Conservation (phyloP, 2,888 invertebrate species). For the Thera obeliscata region DNA sequence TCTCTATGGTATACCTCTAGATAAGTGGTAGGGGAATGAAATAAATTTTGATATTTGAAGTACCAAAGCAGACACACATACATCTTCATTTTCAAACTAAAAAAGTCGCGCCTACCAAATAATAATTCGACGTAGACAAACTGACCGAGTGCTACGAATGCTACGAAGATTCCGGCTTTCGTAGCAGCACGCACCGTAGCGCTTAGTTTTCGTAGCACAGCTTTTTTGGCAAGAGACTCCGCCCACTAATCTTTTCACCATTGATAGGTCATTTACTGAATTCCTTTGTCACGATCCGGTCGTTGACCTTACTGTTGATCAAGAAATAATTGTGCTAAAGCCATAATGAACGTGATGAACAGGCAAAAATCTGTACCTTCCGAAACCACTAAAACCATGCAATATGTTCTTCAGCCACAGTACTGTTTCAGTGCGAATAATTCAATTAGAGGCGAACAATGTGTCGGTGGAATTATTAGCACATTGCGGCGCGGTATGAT, state of each 20-base stretch:
- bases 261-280: not conserved
- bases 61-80: too few species aligned
- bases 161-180: not conserved
- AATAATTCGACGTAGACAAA: not conserved
- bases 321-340: not conserved
- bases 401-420: slow-evolving; percentile 18
- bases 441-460: slow-evolving; percentile 68
- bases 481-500: slow-evolving; percentile 72
- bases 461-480: slow-evolving; percentile 75
- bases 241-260: not conserved
- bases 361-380: not conserved
- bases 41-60: too few species aligned
- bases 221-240: not conserved
- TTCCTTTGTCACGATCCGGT: not conserved
- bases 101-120: not conserved
- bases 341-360: not conserved
- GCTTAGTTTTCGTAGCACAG: slow-evolving; percentile 3
- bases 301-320: not conserved
- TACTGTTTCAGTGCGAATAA: slow-evolving; percentile 35
- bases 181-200: not conserved
- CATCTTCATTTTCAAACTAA: too few species aligned
- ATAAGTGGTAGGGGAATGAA: too few species aligned
- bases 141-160: slow-evolving; percentile 1
- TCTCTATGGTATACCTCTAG: too few species aligned
- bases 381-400: not conserved